A percentile compares a stretch with the other conserved stretches of the same genome.
Evolutionary conservation across 2,888 invertebrate species (phyloP).

Genomic region (Drosophila pullipes): DNA sequence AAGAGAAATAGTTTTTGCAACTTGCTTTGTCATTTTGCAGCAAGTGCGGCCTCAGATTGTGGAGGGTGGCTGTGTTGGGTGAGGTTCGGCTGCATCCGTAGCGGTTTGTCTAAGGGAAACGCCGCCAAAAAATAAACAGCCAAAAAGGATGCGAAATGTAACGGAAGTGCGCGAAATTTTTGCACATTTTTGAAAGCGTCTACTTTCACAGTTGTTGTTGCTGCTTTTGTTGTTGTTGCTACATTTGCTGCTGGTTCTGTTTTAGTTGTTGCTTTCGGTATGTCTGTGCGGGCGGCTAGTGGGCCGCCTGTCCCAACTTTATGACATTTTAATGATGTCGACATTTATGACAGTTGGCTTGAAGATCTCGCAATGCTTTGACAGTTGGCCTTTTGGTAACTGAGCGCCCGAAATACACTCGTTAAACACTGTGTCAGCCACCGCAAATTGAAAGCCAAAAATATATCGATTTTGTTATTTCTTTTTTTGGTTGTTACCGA

Average conservation of each 20-base stretch:
- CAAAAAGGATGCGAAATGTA: conserved; percentile 74
- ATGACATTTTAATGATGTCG: conserved; percentile 78
- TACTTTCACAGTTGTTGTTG: conserved; percentile 18
- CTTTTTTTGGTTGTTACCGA: conserved; percentile 1
- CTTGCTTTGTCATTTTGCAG: conserved; percentile 64
- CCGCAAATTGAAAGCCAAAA: conserved; percentile 49
- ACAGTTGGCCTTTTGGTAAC: conserved; percentile 59
- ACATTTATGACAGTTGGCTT: conserved; percentile 76
- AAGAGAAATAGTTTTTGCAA: conserved; percentile 60
- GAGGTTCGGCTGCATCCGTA: conserved; percentile 57
- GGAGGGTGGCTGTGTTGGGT: conserved; percentile 8
- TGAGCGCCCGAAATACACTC: conserved; percentile 30
- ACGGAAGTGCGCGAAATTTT: conserved; percentile 76
- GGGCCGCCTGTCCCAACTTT: conserved; percentile 47
- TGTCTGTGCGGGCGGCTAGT: conserved; percentile 21
- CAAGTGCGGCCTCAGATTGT: conserved; percentile 35
- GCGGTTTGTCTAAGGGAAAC: conserved; percentile 75
- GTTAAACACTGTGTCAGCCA: conserved; percentile 23
- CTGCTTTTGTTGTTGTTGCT: conserved; percentile 12
- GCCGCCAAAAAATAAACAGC: conserved; percentile 67
- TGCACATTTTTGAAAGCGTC: conserved; percentile 62
- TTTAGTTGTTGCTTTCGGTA: conserved; percentile 9
- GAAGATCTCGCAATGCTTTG: conserved; percentile 66
- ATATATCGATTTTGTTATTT: conserved; percentile 27
- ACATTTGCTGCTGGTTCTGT: background rate